phyloP scores from a whole-genome alignment of 35 echinoderm and acorn worm genomes.

The Hemicentrotus pulcherrimus region DNA sequence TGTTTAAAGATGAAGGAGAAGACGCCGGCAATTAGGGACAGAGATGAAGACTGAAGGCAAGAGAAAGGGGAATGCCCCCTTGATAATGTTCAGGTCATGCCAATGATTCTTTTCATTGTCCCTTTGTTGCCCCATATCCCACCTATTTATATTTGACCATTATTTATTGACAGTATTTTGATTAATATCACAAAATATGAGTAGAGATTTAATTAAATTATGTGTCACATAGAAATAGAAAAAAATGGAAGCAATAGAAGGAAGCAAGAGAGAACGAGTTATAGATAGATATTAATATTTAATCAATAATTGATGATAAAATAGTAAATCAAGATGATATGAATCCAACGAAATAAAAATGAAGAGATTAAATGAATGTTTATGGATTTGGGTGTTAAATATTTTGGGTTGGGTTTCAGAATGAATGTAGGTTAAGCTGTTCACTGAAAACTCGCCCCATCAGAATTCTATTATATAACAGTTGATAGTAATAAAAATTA shows the following conservation, averaged over 20 bases:
- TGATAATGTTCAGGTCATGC: not conserved
- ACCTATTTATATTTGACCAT: no score
- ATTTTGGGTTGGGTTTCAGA: not conserved
- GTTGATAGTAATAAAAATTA: not conserved
- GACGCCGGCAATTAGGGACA: not conserved
- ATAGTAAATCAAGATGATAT: no score
- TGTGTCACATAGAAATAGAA: no score
- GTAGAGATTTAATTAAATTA: no score
- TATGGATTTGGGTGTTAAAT: not conserved
- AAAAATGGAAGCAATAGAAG: no score
- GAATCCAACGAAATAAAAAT: not conserved
- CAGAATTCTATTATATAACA: not conserved
- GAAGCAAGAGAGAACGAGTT: no score
- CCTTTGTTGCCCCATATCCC: not conserved
- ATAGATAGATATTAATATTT: no score
- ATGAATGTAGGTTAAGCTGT: not conserved
- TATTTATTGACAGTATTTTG: no score
- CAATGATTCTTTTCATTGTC: not conserved
- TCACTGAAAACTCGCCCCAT: not conserved
- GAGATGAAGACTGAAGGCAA: not conserved
- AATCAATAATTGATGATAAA: no score
- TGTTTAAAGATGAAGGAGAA: not conserved
- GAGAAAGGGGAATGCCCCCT: not conserved
- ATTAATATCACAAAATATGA: not conserved
- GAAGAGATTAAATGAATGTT: not conserved